These are phyloP conservation scores for Drosophila orosa DNA, from an alignment of 1,140 invertebrate species.

Conservation along the genomic window DNA sequence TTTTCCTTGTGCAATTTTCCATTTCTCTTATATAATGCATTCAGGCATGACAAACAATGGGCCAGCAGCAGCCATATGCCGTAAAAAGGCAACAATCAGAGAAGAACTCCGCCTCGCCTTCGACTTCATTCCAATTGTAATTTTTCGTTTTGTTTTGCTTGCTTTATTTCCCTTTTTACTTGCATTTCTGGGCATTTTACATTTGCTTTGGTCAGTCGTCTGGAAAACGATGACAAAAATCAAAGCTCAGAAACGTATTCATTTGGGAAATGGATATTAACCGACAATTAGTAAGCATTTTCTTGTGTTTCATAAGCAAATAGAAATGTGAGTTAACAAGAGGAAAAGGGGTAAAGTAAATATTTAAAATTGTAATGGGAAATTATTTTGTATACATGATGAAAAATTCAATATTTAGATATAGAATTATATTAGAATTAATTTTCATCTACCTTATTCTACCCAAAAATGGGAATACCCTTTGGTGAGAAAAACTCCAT, in stretches of 20 bases:
- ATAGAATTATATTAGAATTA: no score
- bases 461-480: neutral
- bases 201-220: conserved; percentile 38
- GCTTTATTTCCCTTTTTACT: conserved; percentile 19
- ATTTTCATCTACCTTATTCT: no score
- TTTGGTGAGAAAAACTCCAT: neutral
- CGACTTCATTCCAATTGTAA: conserved; percentile 25
- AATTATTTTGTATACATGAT: no score
- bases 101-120: conserved; percentile 17
- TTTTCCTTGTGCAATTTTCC: conserved; percentile 9
- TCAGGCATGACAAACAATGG: conserved; percentile 50
- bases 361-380: no score
- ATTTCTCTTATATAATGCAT: conserved; percentile 29
- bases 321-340: conserved; percentile 52
- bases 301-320: conserved; percentile 16
- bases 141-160: conserved; percentile 44
- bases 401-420: no score
- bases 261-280: conserved; percentile 75
- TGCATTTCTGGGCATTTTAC: conserved; percentile 25
- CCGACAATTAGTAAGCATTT: conserved; percentile 64
- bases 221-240: conserved; percentile 51
- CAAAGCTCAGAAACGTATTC: conserved; percentile 64
- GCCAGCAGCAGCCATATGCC: conserved; percentile 37
- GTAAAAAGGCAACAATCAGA: conserved; percentile 37
- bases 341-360: neutral